Evolutionary conservation across 2,888 invertebrate species (phyloP).

Genomic region (Anodontia alba): DNA sequence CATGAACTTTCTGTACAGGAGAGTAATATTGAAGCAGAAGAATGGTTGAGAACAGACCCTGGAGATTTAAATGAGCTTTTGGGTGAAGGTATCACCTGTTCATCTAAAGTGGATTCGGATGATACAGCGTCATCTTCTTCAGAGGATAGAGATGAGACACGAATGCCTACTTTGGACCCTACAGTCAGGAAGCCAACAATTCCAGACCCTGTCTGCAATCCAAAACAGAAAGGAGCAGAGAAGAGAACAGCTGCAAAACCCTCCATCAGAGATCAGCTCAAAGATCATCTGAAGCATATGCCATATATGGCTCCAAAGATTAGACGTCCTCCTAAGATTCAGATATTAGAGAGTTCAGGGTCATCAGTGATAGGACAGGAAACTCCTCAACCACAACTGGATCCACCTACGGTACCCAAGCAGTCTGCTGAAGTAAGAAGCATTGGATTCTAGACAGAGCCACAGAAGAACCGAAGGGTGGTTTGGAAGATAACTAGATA

Average conservation of each 20-base stretch:
- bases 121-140: no score
- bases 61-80: no score
- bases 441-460: background rate
- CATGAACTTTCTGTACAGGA: no score
- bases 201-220: background rate
- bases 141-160: background rate
- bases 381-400: no score
- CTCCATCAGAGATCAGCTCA: background rate
- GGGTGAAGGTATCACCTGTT: no score
- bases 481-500: background rate
- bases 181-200: background rate
- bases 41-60: no score
- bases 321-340: background rate
- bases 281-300: background rate
- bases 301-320: background rate
- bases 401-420: background rate
- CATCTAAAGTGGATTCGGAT: no score
- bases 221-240: background rate
- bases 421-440: background rate
- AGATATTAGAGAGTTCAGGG: no score
- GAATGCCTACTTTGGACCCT: background rate
- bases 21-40: no score
- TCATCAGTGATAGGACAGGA: no score
- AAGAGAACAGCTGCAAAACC: background rate
- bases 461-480: background rate